Base-by-base conservation (phyloP, 1,140 invertebrate genomes). In the Aricia agestis region DNA sequence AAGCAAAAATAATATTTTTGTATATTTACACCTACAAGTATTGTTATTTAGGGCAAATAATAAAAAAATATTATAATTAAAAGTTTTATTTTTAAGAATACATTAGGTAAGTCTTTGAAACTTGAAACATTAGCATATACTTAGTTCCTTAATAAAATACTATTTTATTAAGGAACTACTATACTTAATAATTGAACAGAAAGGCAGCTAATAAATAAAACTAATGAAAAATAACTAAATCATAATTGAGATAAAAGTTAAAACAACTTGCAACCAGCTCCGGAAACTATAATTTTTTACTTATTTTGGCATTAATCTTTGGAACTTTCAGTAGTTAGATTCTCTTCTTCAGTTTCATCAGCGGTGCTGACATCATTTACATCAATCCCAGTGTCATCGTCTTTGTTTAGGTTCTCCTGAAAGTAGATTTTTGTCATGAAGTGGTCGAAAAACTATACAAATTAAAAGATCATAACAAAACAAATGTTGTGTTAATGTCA, bases 321-420 rank as follows among this genome's bases (percentile, higher is more conserved):
- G 59, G 59, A 63, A 63, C 10, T 10, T 17, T 63, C 59, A 19
- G 59, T 11, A 31, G 18, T 63, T 5, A 25, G 2, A 11, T 67
- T 59, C 11, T 80, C 76, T 65, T 83, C 78, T 6, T 87, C 81
- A 66, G 82, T 79, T 67, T 86, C 87, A 70, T 90, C 86, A 17
- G 83, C 82, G 41, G 85, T 88, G 74, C 89, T 91, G 42, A 91
- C 83, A 76, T 91, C 87, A 70, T 89, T 89, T 1, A 91, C 86
- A 72, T 91, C 89, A 78, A 91, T 90, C 0, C 89, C 89, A 59
- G 89, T 89, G 72, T 91, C 89, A 77, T 91, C 78, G 63, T 85
- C 87, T 32, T 78, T 79, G 69, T 85, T 83, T 5, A 91, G 65
- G 59, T 90, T 86, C 78, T 89, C 89, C 89, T 91, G 72, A 52